phyloP scores from a whole-genome alignment of 2,113 vertebrate genomes.

The Sebastes fasciatus region DNA sequence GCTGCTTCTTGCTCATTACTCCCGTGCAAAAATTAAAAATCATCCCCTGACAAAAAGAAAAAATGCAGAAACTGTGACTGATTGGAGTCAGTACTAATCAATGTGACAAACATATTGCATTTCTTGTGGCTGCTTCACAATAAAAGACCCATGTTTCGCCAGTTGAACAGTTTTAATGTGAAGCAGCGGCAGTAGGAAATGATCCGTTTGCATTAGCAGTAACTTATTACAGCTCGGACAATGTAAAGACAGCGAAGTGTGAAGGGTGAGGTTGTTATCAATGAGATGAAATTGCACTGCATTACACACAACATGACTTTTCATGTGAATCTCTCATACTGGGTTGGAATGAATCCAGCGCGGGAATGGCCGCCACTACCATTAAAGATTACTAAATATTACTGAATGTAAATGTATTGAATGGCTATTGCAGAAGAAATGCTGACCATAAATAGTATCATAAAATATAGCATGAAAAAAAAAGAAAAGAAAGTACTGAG shows the following conservation, averaged over 20 bases:
- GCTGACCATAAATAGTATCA: neutral
- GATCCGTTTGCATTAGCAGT: neutral
- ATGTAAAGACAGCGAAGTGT: neutral
- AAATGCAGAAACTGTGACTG: neutral
- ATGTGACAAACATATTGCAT: neutral
- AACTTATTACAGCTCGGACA: neutral
- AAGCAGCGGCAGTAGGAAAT: neutral
- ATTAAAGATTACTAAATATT: neutral
- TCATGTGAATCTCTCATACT: neutral
- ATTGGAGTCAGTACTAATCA: neutral
- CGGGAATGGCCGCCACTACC: neutral
- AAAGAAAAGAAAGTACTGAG: neutral
- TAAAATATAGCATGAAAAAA: neutral
- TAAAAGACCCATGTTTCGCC: neutral
- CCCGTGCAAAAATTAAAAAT: neutral
- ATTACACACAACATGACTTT: neutral
- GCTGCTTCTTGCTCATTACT: neutral
- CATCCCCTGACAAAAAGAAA: neutral
- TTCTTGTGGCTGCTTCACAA: neutral
- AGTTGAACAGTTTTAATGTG: neutral
- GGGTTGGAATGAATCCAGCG: neutral
- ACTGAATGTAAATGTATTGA: neutral
- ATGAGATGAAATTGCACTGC: neutral
- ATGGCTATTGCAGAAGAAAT: neutral
- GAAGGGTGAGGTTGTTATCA: neutral